A percentile compares a stretch with the other conserved stretches of the same genome.
These are phyloP conservation scores for Thereuonema tuberculata DNA, from an alignment of 1,140 invertebrate genomes.

Conservation along the genomic window DNA sequence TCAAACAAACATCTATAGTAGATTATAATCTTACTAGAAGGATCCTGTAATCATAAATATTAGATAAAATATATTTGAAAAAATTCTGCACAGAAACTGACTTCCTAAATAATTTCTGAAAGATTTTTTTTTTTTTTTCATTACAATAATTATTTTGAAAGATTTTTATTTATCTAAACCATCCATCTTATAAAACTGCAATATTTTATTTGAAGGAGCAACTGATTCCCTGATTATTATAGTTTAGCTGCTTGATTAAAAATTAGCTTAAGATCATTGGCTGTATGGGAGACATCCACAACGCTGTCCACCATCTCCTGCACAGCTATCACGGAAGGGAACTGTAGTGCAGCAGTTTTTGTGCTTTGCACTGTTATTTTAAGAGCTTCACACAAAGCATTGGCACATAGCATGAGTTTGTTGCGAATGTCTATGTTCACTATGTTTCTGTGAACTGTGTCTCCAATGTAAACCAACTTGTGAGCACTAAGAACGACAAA, in stretches of 20 bases:
- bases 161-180: too few species aligned
- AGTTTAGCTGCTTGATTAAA: conserved; percentile 39
- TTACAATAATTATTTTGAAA: conserved; percentile 16
- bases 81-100: too few species aligned
- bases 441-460: conserved; percentile 72
- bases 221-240: too few species aligned
- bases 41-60: too few species aligned
- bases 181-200: too few species aligned
- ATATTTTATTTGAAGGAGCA: too few species aligned
- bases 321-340: conserved; percentile 73
- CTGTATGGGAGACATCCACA: conserved; percentile 60
- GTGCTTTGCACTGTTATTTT: conserved; percentile 72
- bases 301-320: conserved; percentile 88
- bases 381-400: conserved; percentile 66
- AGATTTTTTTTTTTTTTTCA: conserved; percentile 8
- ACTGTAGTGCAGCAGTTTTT: conserved; percentile 76
- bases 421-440: conserved; percentile 49
- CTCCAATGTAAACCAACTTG: conserved; percentile 82
- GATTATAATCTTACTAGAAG: too few species aligned
- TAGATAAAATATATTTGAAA: too few species aligned
- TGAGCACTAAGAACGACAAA: conserved; percentile 86
- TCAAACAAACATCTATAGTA: too few species aligned
- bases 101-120: too few species aligned
- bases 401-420: conserved; percentile 59
- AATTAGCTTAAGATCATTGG: conserved; percentile 54